Evolutionary conservation across 2,113 vertebrate genomes (phyloP), one percentile per base, ranked within the genome.

Genomic region (Megaleporinus macrocephalus): DNA sequence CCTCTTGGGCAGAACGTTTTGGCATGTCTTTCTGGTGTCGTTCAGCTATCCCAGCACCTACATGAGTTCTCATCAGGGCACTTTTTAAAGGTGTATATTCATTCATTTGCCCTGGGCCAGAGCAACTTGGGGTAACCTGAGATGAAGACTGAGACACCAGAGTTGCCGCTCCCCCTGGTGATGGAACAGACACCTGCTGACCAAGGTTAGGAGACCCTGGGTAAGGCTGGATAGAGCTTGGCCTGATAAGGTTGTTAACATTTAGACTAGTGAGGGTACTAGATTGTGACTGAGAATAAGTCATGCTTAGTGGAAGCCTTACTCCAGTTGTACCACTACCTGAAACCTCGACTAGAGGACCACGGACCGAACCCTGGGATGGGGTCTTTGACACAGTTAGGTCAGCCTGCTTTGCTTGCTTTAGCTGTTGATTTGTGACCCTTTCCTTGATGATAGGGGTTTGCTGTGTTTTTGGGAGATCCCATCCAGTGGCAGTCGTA

Each of bases 211-310:
- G 93, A 63, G 96, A 97, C 6, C 93, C 95, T 70, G 93, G 91
- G 44, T 95, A 94, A 49, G 95, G 93, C 66, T 96, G 97, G 83
- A 87, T 93, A 72, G 95, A 92, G 80, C 89, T 95, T 63, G 96
- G 94, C 75, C 96, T 94, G 79, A 98, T 95, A 1, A 98, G 94
- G 85, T 98, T 99, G 91, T 98, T 99, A 78, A 99, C 95, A 0
- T 96, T 99, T 88, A 99, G 93, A 87, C 96, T 98, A 13, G 95
- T 95, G 49, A 94, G 88, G 29, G 88, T 94, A 20, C 94, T 93
- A 14, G 95, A 90, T 80, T 91, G 92, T 68, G 92, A 80, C 83
- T 94, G 96, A 16, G 96, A 94, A 83, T 94, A 76, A 0, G 95
- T 89, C 76, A 94, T 93, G 86, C 93, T 96, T 77, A 96, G 91